A percentile compares a stretch with the other conserved stretches of the same genome.
These are phyloP conservation scores for Prietella phreatophila DNA, from an alignment of 2,113 vertebrate species.

Conservation along the genomic window DNA sequence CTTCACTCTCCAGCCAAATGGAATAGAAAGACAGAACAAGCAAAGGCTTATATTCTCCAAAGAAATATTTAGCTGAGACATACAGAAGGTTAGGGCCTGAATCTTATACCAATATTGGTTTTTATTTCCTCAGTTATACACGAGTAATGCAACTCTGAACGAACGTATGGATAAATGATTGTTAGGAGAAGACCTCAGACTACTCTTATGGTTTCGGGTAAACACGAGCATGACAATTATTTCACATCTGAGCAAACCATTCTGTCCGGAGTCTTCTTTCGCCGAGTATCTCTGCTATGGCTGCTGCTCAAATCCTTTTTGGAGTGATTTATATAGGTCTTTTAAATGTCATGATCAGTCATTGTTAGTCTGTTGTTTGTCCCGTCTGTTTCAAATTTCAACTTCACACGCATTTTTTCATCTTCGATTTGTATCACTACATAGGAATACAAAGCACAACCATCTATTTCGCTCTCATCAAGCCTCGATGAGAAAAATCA, in stretches of 20 bases:
- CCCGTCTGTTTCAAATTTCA: conserved; percentile 4
- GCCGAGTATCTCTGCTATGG: not conserved
- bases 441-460: conserved; percentile 5
- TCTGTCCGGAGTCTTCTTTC: not conserved
- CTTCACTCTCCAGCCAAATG: conserved; percentile 19
- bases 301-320: not conserved
- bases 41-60: not conserved
- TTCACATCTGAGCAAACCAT: not conserved
- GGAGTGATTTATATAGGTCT: not conserved
- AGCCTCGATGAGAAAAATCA: conserved; percentile 9
- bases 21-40: conserved; percentile 4
- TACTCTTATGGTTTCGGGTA: not conserved
- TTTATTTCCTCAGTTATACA: not conserved
- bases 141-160: not conserved
- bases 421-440: conserved; percentile 1
- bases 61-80: not conserved
- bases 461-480: conserved; percentile 14
- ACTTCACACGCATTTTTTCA: conserved; percentile 13
- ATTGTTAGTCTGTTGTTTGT: conserved; percentile 17
- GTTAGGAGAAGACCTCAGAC: not conserved
- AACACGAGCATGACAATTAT: not conserved
- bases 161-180: not conserved
- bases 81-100: not conserved
- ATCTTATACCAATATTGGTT: not conserved
- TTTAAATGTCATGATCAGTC: not conserved